Evolutionary conservation across 2,113 vertebrate genomes (phyloP), one percentile per base, ranked within the genome.

Genomic region (Proteles cristata): DNA sequence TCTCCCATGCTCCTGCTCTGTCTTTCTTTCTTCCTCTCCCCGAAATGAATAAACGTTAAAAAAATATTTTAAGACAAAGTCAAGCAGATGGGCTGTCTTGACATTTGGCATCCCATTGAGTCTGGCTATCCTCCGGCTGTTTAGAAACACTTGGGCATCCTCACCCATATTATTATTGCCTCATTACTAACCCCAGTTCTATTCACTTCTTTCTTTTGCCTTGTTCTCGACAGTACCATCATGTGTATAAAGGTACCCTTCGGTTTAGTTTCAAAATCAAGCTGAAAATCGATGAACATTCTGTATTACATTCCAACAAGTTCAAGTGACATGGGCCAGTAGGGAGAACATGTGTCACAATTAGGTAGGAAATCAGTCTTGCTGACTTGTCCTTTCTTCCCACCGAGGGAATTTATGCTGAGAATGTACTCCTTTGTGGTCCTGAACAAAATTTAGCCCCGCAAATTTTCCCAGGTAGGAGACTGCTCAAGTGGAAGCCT

Each of bases 321-420:
- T 43, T 83, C 80, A 61, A 45, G 26, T 48, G 80, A 53, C 69
- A 80, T 1, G 6, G 39, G 69, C 35, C 43, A 58, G 87, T 35
- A 88, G 33, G 50, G n/a, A 90, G 80, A 80, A 33, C 53, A 31
- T 73, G 25, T 69, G 69, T 97, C 55, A 65, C 43, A 88, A 43
- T 92, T 58, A 65, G 10, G 50, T 85, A 95, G 76, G 50, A n/a
- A 92, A 98, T 11, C 69, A 61, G 7, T 86, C 55, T 90, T 88
- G 74, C 43, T 5, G 6, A 11, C 9, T 50, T 89, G 65, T 84
- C 8, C 15, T 85, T 93, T 71, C 76, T 61, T n/a, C 23, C 14
- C 2, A 35, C 5, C 11, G 16, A 48, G 28, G 11, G 12, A 77
- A 86, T 53, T 91, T 86, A 73, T 26, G 50, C 48, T 26, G 7